Evolutionary conservation across 2,888 invertebrate species (phyloP).

Genomic region (Hecatera dysodea): DNA sequence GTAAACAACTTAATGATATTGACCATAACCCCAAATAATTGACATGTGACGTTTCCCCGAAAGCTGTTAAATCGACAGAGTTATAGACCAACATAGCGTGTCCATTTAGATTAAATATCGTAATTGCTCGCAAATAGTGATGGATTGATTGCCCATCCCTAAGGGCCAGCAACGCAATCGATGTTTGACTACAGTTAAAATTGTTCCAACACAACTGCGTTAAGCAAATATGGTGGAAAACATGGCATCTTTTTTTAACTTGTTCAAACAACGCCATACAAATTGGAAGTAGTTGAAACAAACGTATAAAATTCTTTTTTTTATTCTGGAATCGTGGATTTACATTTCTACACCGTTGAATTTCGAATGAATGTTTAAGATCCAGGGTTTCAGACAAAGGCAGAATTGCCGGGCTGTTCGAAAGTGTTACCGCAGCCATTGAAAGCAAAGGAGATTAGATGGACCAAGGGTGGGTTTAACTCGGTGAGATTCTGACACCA

Average conservation of each 20-base stretch:
- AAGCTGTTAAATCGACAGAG: slow-evolving; percentile 45
- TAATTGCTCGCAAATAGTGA: slow-evolving; percentile 53
- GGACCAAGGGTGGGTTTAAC: too few relatives aligned
- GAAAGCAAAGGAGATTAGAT: too few relatives aligned
- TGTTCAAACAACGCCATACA: background rate
- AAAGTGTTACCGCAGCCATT: too few relatives aligned
- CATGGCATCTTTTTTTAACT: slow-evolving; percentile 6
- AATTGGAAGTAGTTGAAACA: background rate
- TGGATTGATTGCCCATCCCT: slow-evolving; percentile 48
- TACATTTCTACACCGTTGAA: background rate
- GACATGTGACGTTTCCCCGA: slow-evolving; percentile 32
- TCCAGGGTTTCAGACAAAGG: too few relatives aligned
- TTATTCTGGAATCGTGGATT: background rate
- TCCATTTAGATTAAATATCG: slow-evolving; percentile 54
- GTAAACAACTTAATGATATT: slow-evolving; percentile 31
- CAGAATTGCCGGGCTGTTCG: too few relatives aligned
- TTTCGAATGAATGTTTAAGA: background rate
- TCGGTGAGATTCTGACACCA: too few relatives aligned
- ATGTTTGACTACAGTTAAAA: slow-evolving; percentile 33
- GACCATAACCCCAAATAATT: slow-evolving; percentile 32
- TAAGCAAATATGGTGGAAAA: slow-evolving; percentile 14
- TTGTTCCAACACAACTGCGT: slow-evolving; percentile 9
- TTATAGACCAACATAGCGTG: slow-evolving; percentile 34
- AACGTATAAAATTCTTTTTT: background rate
- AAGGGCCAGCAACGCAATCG: slow-evolving; percentile 16